Evolutionary conservation across 1,140 invertebrate genomes (phyloP), one percentile per base, ranked within the genome.

Genomic region (Orussus abietinus): DNA sequence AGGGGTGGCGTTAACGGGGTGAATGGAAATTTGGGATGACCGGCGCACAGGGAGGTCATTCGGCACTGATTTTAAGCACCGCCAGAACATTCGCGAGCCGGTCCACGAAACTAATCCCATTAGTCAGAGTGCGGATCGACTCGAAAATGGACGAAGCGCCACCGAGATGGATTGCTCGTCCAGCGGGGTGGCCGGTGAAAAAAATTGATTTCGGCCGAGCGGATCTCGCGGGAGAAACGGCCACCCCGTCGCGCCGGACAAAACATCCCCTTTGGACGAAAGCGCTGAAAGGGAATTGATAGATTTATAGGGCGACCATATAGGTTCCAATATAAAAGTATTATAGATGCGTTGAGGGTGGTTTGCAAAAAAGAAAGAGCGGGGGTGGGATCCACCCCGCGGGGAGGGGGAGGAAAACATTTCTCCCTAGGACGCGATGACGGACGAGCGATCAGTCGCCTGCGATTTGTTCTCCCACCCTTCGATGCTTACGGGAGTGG

Each of bases 291-390:
- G 22, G 25, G 52, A 49, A 49, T 43, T 52, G 58, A 64, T 55
- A 55, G 58, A 61, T 63, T 64, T 61, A 63, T 55, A 42, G 42
- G 51, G 31, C 45, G n/a, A n/a, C 20, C 49, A 41, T 51, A 45
- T 47, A 38, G 50, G 53, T 49, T 62, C 38, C 56, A 45, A 57
- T 61, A 57, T 57, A 61, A 61, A 61, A 59, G 46, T 57, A 57
- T 57, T 55, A 56, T 50, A 56, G 47, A 53, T 25, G 22, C 22
- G 22, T 25, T 25, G 6, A 25, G 22, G 22, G 6, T 25, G 6
- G 22, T 25, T 25, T 25, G 22, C 6, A n/a, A n/a, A n/a, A n/a
- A n/a, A n/a, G n/a, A n/a, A n/a, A n/a, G n/a, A n/a, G n/a, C 22
- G 22, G 22, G 22, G 22, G n/a, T n/a, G 22, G n/a, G 22, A n/a